A percentile compares a stretch with the other conserved stretches of the same genome.
Evolutionary conservation across 2,113 vertebrate genomes (phyloP).

Genomic region (Paralichthys olivaceus): DNA sequence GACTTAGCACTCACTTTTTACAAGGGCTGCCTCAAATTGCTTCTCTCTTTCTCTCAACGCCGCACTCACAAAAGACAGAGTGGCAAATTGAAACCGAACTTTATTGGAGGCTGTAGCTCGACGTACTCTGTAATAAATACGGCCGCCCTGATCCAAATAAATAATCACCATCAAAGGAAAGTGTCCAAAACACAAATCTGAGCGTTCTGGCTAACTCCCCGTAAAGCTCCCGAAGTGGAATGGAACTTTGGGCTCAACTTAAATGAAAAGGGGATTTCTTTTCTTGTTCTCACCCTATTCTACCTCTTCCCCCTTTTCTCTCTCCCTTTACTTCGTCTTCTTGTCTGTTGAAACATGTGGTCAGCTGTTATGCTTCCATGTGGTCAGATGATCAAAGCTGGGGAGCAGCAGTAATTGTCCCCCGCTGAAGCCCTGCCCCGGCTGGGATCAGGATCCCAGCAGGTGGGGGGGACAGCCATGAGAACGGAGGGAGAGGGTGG

Average conservation of each 20-base stretch:
- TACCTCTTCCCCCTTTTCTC: conserved; percentile 70
- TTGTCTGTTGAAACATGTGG: conserved; percentile 83
- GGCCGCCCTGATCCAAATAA: conserved; percentile 74
- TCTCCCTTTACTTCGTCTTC: conserved; percentile 71
- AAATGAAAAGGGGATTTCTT: conserved; percentile 72
- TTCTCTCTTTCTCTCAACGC: conserved; percentile 66
- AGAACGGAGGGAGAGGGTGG: conserved; percentile 95
- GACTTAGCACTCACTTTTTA: conserved; percentile 80
- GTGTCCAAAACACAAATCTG: conserved; percentile 72
- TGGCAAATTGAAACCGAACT: conserved; percentile 78
- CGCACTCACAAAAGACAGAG: conserved; percentile 66
- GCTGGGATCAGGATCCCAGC: conserved; percentile 98
- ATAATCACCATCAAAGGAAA: conserved; percentile 74
- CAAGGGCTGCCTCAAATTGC: conserved; percentile 78
- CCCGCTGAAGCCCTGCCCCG: conserved; percentile 96
- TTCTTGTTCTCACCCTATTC: conserved; percentile 70
- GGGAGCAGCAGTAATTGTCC: conserved; percentile 98
- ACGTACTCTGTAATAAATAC: conserved; percentile 67
- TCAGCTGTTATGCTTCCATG: conserved; percentile 96
- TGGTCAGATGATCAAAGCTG: conserved; percentile 99
- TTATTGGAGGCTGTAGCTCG: conserved; percentile 73
- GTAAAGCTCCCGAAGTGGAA: conserved; percentile 59
- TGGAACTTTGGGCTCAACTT: conserved; percentile 62
- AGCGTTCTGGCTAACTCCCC: conserved; percentile 61
- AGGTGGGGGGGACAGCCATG: conserved; percentile 98